phyloP scores from a whole-genome alignment of 2,797 vertebrate genomes.

The Falco concolor region DNA sequence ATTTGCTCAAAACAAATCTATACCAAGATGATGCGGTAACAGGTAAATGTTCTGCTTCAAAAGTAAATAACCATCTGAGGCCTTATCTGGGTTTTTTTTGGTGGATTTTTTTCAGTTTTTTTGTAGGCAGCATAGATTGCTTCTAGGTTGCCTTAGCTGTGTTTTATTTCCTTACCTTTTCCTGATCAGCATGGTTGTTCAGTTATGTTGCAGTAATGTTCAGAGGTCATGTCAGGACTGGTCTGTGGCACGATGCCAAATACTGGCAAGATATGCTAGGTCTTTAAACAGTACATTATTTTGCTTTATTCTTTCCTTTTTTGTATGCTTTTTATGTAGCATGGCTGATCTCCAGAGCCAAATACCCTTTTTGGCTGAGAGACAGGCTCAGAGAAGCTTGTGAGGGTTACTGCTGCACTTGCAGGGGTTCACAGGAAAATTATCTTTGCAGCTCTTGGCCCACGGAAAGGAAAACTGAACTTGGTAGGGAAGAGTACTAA shows the following conservation, averaged over 20 bases:
- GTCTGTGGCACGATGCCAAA: neutral
- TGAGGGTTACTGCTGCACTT: neutral
- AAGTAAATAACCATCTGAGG: neutral
- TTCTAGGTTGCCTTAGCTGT: neutral
- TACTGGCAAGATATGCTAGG: neutral
- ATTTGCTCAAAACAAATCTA: conserved; percentile 97
- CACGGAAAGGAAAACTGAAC: neutral
- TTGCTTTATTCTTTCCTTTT: neutral
- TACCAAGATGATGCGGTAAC: conserved; percentile 99
- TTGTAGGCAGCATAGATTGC: neutral
- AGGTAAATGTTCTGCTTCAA: conserved; percentile 74
- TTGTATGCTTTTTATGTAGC: neutral
- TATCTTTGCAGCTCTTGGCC: neutral
- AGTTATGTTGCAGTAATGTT: neutral
- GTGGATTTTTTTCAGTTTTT: rapidly evolving
- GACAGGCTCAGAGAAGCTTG: neutral
- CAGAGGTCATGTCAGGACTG: neutral
- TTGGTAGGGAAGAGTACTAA: neutral
- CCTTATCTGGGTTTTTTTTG: neutral
- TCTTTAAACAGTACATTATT: neutral
- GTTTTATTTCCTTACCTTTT: neutral
- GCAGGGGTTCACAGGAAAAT: neutral
- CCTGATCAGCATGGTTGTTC: neutral
- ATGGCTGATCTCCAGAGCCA: neutral
- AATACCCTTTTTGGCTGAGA: neutral